phyloP scores from a whole-genome alignment of 2,797 vertebrate species.

The Semotilus atromaculatus region DNA sequence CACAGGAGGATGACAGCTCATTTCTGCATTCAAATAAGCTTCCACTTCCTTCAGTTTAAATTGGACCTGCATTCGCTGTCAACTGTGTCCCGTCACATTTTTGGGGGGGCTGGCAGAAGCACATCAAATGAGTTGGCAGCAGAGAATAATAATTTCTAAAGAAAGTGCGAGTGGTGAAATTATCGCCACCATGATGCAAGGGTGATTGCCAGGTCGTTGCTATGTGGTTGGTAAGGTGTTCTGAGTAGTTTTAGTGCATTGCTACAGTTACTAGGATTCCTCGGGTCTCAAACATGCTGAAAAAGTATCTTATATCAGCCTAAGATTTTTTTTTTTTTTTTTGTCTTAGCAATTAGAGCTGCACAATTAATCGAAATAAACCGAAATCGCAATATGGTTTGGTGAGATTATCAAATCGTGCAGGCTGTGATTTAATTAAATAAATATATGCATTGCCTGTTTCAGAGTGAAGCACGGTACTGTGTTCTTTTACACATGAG shows the following conservation, averaged over 20 bases:
- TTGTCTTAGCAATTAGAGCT: neutral
- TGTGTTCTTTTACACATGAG: neutral
- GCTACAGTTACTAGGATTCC: neutral
- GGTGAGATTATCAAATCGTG: neutral
- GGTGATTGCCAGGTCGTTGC: neutral
- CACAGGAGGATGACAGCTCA: slow-evolving; percentile 27
- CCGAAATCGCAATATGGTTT: neutral
- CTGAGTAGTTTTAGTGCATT: neutral
- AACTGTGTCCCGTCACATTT: slow-evolving; percentile 19
- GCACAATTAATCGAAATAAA: neutral
- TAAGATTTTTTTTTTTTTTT: neutral
- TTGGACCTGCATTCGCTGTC: slow-evolving; percentile 20
- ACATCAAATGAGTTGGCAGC: slow-evolving; percentile 15
- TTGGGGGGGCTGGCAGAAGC: neutral
- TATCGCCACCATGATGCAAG: neutral
- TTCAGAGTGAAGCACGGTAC: neutral
- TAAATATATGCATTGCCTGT: neutral
- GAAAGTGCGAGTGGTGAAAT: neutral
- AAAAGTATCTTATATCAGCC: neutral
- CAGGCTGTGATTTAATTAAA: neutral
- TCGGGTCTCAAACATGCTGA: neutral
- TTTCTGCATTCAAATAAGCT: slow-evolving; percentile 29
- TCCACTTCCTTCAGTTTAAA: slow-evolving; percentile 34
- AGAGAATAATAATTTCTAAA: neutral
- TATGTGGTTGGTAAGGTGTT: neutral